Base-by-base conservation (phyloP, 2,797 vertebrate species). In the Pipistrellus pipistrellus region DNA sequence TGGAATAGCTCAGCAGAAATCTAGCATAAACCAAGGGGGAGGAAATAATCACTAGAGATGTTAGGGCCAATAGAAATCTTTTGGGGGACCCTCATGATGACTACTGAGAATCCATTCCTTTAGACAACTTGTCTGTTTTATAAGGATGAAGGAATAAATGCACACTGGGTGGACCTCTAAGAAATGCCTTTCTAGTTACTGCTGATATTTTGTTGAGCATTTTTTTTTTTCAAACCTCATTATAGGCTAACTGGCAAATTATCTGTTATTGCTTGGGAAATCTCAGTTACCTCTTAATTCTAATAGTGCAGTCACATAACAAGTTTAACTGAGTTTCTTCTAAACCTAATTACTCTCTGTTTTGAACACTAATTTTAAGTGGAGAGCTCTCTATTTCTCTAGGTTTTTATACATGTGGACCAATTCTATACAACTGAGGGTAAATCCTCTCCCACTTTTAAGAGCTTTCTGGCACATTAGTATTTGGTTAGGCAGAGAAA, bases 251-350 rank as follows among this genome's bases (percentile, higher is more conserved):
- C 93, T 90, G 77, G 91, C 69, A 95, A 95, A 96, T 95, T 95
- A 89, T 94, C 91, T 96, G 46, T 90, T 95, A 97, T 85, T 93
- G 90, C 90, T 94, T 96, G 82, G 77, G 93, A 93, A 97, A 97
- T 96, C 64, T 86, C 86, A 88, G 96, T 96, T 96, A 93, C 73
- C 27, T 95, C 64, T 96, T 97, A 94, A 94, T 97, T 96, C 77
- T 85, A 96, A 94, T 86, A 89, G 44, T 81, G 53, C 85, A 85
- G 81, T 91, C 55, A 93, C 84, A 82, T 91, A 96, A 85, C 75
- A 96, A 88, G 68, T 95, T 97, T 96, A 95, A 75, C 93, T 88
- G 89, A 95, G 88, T 97, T 96, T 93, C 78, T 77, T 85, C 92
- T 53, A 85, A 78, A 82, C 77, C 73, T 95, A 97, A 96, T 96